A percentile compares a stretch with the other conserved stretches of the same genome.
Conservation (phyloP, 2,113 vertebrate genomes). For the Macquaria ambigua region DNA sequence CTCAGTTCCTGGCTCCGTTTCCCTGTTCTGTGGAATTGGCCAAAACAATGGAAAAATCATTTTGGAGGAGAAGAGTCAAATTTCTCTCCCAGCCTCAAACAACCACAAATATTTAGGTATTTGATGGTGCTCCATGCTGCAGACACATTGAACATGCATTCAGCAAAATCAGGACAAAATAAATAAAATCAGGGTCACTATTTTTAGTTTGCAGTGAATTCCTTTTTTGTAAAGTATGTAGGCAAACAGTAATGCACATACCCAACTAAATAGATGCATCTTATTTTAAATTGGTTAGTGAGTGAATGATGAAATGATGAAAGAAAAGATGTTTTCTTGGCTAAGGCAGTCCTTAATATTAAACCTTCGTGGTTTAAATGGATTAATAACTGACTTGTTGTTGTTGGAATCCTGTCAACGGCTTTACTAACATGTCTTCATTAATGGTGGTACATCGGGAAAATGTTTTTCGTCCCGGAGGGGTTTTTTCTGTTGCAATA, state of each 20-base stretch:
- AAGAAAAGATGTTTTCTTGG: too few relatives aligned
- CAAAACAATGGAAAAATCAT: conserved; percentile 70
- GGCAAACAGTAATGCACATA: not conserved
- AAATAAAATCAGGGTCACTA: not conserved
- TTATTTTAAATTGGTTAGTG: not conserved
- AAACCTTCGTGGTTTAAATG: not conserved
- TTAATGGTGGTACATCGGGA: not conserved
- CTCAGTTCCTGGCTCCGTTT: conserved; percentile 26
- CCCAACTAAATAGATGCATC: not conserved
- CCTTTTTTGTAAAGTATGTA: not conserved
- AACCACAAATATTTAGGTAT: conserved; percentile 49
- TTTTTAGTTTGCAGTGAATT: not conserved
- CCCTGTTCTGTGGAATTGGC: conserved; percentile 46
- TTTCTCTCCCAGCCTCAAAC: conserved; percentile 40
- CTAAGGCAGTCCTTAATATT: not conserved
- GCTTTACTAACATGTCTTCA: not conserved
- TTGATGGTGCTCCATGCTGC: conserved; percentile 19
- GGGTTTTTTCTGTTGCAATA: not conserved
- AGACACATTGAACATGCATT: conserved; percentile 6
- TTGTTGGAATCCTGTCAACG: not conserved
- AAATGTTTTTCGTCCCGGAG: not conserved
- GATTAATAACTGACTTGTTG: not conserved
- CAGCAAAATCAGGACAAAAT: not conserved
- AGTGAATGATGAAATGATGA: not conserved
- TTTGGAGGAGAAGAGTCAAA: conserved; percentile 48